These are phyloP conservation scores for Heteropelma amictum DNA, from an alignment of 2,888 invertebrate genomes.

Conservation along the genomic window DNA sequence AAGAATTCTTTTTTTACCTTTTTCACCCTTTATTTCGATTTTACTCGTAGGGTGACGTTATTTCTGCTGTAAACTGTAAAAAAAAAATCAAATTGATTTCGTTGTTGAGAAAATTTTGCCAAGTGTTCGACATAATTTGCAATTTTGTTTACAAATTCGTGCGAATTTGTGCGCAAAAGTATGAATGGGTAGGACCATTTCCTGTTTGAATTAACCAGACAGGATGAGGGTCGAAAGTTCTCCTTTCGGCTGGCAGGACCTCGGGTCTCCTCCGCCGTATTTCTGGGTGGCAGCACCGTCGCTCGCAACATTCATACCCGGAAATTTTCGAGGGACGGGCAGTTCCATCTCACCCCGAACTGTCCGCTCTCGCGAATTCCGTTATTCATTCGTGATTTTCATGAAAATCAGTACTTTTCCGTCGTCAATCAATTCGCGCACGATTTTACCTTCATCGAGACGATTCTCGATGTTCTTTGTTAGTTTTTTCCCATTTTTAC, in stretches of 20 bases:
- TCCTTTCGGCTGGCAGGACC: conserved; percentile 38
- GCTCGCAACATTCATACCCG: conserved; percentile 61
- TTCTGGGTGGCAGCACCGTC: conserved; percentile 66
- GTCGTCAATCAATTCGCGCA: no score
- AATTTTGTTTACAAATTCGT: no score
- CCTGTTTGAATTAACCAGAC: background rate
- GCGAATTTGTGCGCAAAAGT: no score
- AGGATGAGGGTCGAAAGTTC: conserved; percentile 9
- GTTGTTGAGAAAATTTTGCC: no score
- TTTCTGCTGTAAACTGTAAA: no score
- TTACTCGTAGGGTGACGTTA: no score
- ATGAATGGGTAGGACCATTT: background rate
- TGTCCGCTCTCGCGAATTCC: background rate
- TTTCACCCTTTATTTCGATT: no score
- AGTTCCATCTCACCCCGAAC: conserved; percentile 22
- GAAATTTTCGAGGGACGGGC: conserved; percentile 40
- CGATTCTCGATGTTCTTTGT: background rate
- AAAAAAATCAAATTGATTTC: no score
- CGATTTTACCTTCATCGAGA: no score
- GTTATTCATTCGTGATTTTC: background rate
- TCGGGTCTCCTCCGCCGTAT: conserved; percentile 65
- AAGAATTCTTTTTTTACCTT: no score
- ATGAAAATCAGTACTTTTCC: background rate
- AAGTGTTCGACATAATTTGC: no score
- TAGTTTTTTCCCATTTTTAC: background rate